Conservation (phyloP, 2,888 invertebrate species). For the Tuberolachnus salignus region DNA sequence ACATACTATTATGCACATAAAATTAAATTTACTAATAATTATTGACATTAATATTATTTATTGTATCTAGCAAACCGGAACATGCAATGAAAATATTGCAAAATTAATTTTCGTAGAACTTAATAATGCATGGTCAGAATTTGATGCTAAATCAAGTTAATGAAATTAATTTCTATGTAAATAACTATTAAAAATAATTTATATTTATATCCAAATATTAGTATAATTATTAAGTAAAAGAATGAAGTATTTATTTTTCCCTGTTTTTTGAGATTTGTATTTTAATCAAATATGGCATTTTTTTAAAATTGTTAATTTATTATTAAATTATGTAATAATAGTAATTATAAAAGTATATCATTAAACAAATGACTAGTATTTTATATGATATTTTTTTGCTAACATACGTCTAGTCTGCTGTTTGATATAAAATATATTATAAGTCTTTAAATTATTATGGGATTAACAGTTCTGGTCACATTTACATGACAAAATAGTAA, state of each 20-base stretch:
- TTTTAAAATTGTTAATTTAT: conserved; percentile 9
- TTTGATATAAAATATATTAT: not conserved
- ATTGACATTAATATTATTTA: not conserved
- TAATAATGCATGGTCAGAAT: conserved; percentile 98
- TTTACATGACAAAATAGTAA: conserved; percentile 23
- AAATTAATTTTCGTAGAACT: conserved; percentile 98
- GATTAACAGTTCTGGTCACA: conserved; percentile 21
- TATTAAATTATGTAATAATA: too few species aligned
- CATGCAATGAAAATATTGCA: conserved; percentile 89
- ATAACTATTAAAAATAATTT: conserved; percentile 33
- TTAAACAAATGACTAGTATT: too few species aligned
- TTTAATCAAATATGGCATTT: not conserved
- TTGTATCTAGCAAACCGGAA: conserved; percentile 81
- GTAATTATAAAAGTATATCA: too few species aligned
- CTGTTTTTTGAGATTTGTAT: not conserved
- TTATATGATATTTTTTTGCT: not conserved
- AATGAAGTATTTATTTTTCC: not conserved
- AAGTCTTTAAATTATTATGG: not conserved
- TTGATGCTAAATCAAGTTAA: conserved; percentile 84
- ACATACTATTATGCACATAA: not conserved
- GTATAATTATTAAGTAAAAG: not conserved
- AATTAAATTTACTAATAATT: not conserved
- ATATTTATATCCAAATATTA: conserved; percentile 33
- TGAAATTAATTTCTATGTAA: conserved; percentile 64
- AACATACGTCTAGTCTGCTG: conserved; percentile 38